Evolutionary conservation across 2,797 vertebrate genomes (phyloP), one percentile per base, ranked within the genome.

Genomic region (Rhinophrynus dorsalis): DNA sequence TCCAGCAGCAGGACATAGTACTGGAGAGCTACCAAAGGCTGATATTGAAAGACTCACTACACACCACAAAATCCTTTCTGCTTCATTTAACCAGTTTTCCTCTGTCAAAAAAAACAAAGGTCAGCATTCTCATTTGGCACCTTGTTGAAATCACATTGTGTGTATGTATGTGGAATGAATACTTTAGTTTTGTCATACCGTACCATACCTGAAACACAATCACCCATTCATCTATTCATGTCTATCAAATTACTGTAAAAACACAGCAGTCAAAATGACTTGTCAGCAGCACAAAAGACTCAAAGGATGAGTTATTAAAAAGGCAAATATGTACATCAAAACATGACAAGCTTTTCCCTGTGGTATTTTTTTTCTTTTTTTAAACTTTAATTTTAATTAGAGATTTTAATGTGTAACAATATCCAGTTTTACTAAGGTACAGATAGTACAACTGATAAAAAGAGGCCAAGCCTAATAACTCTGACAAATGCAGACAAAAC

Each of bases 51-150:
- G 64, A 57, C 29, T 29, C 10, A 20, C 38, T 45, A 17, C 24
- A 27, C 64, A 18, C 30, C 24, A 37, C 30, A 6, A 57, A 56
- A 45, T 44, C 17, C 27, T 32, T 66, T 57, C 13, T 29, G 37
- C 52, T 67, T 67, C 51, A 67, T 42, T 65, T 44, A 35, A 32
- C 64, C 42, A 15, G 54, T 12, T 67, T 47, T 26, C 13, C 35
- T 13, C 64, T 56, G 52, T 56, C 52, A 56, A 35, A 35, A 33
- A 35, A 57, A 33, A n/a, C n/a, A n/a, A n/a, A n/a, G n/a, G 23
- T 47, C 29, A 20, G 37, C 1, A 35, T 33, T 35, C n/a, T 47
- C n/a, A 33, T 15, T 67, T 29, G 17, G 64, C 64, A 56, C 64
- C 52, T 65, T 67, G 29, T 35, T 26, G 24, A 67, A 26, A 47